These are phyloP conservation scores for Chrysoperla carnea DNA, from an alignment of 1,140 invertebrate species.

Conservation along the genomic window DNA sequence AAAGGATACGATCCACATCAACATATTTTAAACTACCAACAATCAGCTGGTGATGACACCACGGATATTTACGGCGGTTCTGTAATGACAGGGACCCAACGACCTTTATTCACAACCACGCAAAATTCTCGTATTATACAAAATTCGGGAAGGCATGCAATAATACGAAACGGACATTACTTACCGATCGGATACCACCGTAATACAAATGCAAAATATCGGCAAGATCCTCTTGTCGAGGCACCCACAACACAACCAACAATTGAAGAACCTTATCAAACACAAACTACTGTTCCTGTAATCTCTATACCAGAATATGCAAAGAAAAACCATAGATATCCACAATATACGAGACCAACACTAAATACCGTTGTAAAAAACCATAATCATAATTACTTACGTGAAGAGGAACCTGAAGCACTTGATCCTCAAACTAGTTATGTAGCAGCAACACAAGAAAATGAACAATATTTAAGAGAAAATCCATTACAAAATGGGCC, in stretches of 20 bases:
- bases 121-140: constrained; percentile 22
- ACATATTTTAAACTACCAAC: constrained; percentile 20
- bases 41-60: constrained; percentile 36
- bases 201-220: neutral
- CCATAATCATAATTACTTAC: too few relatives aligned
- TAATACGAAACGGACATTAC: neutral
- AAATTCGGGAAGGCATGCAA: neutral
- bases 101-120: constrained; percentile 45
- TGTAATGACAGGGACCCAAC: constrained; percentile 30
- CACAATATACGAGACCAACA: too few relatives aligned
- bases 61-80: constrained; percentile 45
- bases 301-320: constrained; percentile 17
- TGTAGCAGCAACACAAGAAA: constrained; percentile 12
- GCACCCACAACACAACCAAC: constrained; percentile 11
- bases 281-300: constrained; percentile 12
- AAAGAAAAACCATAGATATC: neutral
- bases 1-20: constrained; percentile 25
- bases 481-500: constrained; percentile 12
- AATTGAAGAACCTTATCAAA: constrained; percentile 4
- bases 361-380: too few relatives aligned
- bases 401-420: too few relatives aligned
- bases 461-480: constrained; percentile 23
- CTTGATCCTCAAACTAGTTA: too few relatives aligned
- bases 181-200: neutral
- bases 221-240: constrained; percentile 9